Evolutionary conservation across 2,888 invertebrate species (phyloP), one percentile per base, ranked within the genome.

Genomic region (Diachrysia chrysitis): DNA sequence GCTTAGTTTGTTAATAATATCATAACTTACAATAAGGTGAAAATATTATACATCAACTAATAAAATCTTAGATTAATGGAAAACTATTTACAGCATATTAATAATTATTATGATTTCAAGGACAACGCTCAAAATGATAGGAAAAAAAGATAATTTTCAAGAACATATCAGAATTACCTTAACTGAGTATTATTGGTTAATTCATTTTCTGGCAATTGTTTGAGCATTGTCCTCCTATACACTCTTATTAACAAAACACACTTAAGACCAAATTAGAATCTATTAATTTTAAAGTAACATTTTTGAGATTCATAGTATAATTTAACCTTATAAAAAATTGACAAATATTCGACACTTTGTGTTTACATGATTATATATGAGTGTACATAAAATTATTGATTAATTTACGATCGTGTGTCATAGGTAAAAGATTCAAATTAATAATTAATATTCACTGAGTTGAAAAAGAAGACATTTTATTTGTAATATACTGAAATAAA

Each of bases 81-180:
- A 58, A 56, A 58, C 29, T 76, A 76, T 76, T 76, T 78, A 76
- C 76, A 76, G 58, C 53, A 58, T 19, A 63, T 37, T 46, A 10
- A 35, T 10, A 56, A 57, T 7, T 32, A 12, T 12, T 10, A 51
- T 12, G 19, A 10, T 51, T 14, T 21, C 7, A n/a, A 42, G n/a
- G n/a, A 42, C 5, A 42, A 42, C n/a, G n/a, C 6, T 42, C 42
- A 42, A 42, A 42, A 42, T n/a, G 7, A 16, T 42, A 6, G 2
- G 16, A 42, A n/a, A 0, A n/a, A 14, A n/a, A n/a, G n/a, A n/a
- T n/a, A n/a, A n/a, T n/a, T n/a, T n/a, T n/a, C n/a, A n/a, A n/a
- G n/a, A n/a, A n/a, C n/a, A n/a, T n/a, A n/a, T n/a, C n/a, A 14
- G 14, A 1, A 37, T 1, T 14, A 3, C 37, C 25, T 3, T 25